Base-by-base conservation (phyloP, 2,113 vertebrate genomes). In the Etia nguti region DNA sequence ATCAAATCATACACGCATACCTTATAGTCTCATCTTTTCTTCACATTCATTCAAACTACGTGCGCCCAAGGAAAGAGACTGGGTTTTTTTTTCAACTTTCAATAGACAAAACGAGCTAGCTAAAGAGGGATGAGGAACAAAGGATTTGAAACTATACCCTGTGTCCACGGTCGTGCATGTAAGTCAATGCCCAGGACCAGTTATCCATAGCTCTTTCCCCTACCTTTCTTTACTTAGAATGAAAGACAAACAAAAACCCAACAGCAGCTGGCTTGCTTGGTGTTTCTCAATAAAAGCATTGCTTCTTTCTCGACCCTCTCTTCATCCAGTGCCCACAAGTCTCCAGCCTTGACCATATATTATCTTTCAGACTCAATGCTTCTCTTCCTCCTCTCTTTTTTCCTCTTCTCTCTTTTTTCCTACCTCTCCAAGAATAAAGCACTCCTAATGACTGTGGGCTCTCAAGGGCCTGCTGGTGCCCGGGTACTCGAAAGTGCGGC, bases 381-480 rank as follows among this genome's bases (percentile, higher is more conserved):
- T 90, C 87, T 92, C 94, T 93, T 93, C 92, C 91, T 93, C 83
- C 90, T 93, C 84, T 90, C 79, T 52, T 89, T 92, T 89, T 89
- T 41, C 89, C 87, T 89, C 82, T 38, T 88, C 85, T 83, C 83
- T 85, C 86, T 86, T 88, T 89, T 88, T 86, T 88, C 86, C 88
- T 84, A 82, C 92, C 90, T 92, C 95, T 90, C 91, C 86, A 87
- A 94, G 96, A 93, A 96, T 97, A 97, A 97, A 97, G 96, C 95
- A 90, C 90, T 95, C 94, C 97, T 97, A 97, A 97, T 96, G 95
- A 96, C 95, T 87, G 89, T 95, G 91, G 93, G 94, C 93, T 91
- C 93, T 96, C 82, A 90, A 96, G 95, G 96, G 96, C 95, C 96
- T 93, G 93, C 95, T 94, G 95, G 96, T 96, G 97, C 97, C 96